Base-by-base conservation (phyloP, 2,113 vertebrate genomes). In the Prochilodus magdalenae region DNA sequence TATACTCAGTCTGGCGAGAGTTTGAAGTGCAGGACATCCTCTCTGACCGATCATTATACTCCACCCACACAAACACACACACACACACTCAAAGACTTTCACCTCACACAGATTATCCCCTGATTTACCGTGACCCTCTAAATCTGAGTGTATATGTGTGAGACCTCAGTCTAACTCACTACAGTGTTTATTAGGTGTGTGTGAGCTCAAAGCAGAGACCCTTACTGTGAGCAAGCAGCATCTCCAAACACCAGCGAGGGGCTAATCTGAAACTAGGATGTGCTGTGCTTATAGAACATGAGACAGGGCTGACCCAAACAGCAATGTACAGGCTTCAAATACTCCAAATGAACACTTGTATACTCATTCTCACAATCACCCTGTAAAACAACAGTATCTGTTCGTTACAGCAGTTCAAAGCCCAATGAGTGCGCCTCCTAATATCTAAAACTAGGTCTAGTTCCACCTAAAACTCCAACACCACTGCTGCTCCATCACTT, bases 11-110 rank as follows among this genome's bases (percentile, higher is more conserved):
- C 51, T 75, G 65, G 69, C 72, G 67, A 29, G 29, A 71, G 77
- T 83, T 86, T 83, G 85, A 83, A 77, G 85, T 86, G 73, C 77
- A 66, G 81, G 76, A 82, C 80, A 60, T 69, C 80, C 73, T 82
- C 80, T 82, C 33, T 82, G 80, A 63, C 73, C 80, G 6, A 82
- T 82, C 73, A 82, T 82, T 82, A 82, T 33, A 51, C 44, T 73
- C 63, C 12, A 62, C 57, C 18, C 62, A 67, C 59, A 63, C 57
- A 65, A 57, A 80, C 18, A 71, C 33, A 49, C 65, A 79, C 67
- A 71, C 66, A 51, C 29, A 70, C 71, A 73, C 49, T n/a, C 33
- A 70, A 33, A 79, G 20, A 44, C 26, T 40, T 26, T 66, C 6
- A 55, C 15, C 66, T 22, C 66, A 20, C 30, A 47, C 18, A 67